Evolutionary conservation across 2,113 vertebrate genomes (phyloP), one percentile per base, ranked within the genome.

Genomic region (Cebidichthys violaceus): DNA sequence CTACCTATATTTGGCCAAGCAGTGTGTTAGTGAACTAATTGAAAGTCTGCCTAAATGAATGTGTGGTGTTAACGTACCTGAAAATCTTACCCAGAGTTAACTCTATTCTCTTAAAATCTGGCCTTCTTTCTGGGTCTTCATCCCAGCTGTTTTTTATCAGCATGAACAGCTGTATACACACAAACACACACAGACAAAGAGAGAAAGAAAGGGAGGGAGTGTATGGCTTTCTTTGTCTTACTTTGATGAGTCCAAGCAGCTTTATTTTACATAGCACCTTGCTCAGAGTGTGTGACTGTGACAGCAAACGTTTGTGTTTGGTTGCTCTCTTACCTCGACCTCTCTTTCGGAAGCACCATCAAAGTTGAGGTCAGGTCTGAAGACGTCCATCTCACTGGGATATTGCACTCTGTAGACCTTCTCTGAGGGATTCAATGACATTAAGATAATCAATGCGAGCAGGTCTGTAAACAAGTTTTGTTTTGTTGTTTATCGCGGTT

Each of bases 91-190:
- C 96, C 81, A 99, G 89, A 1, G 90, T 94, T 65, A 59, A 94
- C 84, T 99, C 98, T 55, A 99, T 99, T 94, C 93, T 98, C 94
- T 97, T 99, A 85, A 99, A 99, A 91, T 99, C 98, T 14, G 97
- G 97, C 83, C 98, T 96, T 89, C 96, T 97, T 75, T 99, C 98
- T 54, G 97, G 97, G 89, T 99, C 98, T 94, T 99, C 98, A n/a
- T 99, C 98, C 98, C 98, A 99, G 90, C 97, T 97, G 92, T 31
- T 97, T 83, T 96, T 97, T 82, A 99, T 97, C 75, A 99, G 94
- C 29, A 93, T 92, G 75, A 96, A 97, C 3, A 99, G 90, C 98
- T 96, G 75, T 14, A 41, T 8, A 50, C 45, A 81, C 41, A 70
- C 4, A 54, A 31, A 31, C 39, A 74, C n/a, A 59, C 6, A 79